A percentile compares a stretch with the other conserved stretches of the same genome.
Evolutionary conservation across 2,888 invertebrate species (phyloP).

Genomic region (Acanthosepion pharaonis): DNA sequence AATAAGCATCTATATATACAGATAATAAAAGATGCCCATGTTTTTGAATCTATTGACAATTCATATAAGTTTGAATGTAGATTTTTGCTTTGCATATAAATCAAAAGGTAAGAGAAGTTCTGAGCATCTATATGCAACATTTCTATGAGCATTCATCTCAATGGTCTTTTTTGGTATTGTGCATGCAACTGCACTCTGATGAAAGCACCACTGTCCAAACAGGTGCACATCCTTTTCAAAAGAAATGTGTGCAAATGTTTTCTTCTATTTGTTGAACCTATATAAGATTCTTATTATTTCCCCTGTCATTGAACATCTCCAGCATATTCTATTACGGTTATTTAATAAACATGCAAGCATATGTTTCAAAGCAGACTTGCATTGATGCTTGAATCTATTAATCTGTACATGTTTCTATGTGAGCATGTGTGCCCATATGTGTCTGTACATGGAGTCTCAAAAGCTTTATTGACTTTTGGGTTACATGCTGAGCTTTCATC

Average conservation of each 20-base stretch:
- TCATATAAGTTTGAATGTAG: not conserved
- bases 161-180: not conserved
- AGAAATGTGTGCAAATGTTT: not conserved
- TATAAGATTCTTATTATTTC: not conserved
- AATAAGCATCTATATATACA: not conserved
- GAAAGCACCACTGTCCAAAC: constrained; percentile 7
- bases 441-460: not conserved
- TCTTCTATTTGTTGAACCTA: not conserved
- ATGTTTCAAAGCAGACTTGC: not conserved
- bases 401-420: not conserved
- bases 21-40: not conserved
- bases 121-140: not conserved
- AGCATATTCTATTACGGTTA: not conserved
- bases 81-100: not conserved
- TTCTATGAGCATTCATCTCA: not conserved
- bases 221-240: not conserved
- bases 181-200: not conserved
- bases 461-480: no score
- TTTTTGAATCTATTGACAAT: not conserved
- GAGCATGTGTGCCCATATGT: not conserved
- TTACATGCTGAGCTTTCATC: no score
- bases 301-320: not conserved
- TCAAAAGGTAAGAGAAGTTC: not conserved
- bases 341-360: constrained; percentile 12
- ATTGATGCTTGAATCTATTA: not conserved